Evolutionary conservation across 2,888 invertebrate species (phyloP), one percentile per base, ranked within the genome.

Genomic region (Meloe dianella): DNA sequence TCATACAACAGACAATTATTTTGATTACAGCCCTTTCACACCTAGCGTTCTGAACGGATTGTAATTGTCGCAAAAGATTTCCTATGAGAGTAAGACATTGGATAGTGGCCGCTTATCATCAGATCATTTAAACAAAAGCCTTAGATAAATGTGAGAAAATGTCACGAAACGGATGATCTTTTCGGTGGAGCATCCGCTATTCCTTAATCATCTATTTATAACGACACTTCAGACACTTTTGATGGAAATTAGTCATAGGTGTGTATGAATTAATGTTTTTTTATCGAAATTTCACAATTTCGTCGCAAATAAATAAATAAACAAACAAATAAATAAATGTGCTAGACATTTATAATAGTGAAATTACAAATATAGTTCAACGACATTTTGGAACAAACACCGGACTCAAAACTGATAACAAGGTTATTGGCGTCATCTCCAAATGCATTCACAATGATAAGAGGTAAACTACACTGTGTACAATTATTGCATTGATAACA

Each of bases 371-470:
- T 61, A 64, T 65, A 62, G 72, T 71, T 72, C 73, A 77, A 73
- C 75, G 77, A 75, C 76, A 69, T 77, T 75, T 70, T 66, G 69
- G 72, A 74, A 71, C 75, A 75, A 75, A 77, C 78, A 78, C 68
- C 73, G 72, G 73, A 70, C 73, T 73, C 70, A 66, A 77, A 75
- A 73, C 74, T 75, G 78, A 79, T 78, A 79, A 78, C 75, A 75
- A 76, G 78, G 78, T 79, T 79, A 77, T 76, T 78, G 77, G 76
- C 79, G 75, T 78, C 77, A 77, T 77, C 76, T 79, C 73, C 75
- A 77, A 79, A 78, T 77, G 73, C 70, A 67, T 59, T 47, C 20
- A 47, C 20, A 47, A 41, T 64, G 78, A 79, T 79, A 79, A 79
- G 77, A 76, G 76, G 76, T 77, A 73, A 75, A 71, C 71, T 71